Base-by-base conservation (phyloP, 2,113 vertebrate genomes). In the Phaetusa simplex region DNA sequence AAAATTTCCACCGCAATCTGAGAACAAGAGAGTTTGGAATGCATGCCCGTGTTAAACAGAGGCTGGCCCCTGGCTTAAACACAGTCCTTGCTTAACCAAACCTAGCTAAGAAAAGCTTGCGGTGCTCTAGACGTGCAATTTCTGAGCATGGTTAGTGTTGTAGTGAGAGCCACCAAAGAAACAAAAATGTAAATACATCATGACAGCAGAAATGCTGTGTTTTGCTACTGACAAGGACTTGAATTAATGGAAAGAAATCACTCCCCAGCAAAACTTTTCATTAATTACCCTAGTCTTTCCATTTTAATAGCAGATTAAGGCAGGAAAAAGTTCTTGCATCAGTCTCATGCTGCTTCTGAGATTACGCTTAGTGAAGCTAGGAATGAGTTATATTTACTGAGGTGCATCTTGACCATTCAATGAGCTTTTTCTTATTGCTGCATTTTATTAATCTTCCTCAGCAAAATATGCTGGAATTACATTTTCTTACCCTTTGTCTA, bases 51-150 rank as follows among this genome's bases (percentile, higher is more conserved):
- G 88, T 94, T 82, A 92, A 88, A 78, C 80, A 87, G 94, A 66
- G 86, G 64, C 80, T 91, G 55, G 53, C n/a, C 72, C 26, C 80
- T 67, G 83, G 32, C 72, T 24, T 94, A 96, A 96, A 95, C 64
- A 92, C 76, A 92, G 91, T 42, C 80, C 59, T 95, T 71, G 50
- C 86, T 88, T 82, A 86, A 84, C 82, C 95, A 86, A 66, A 76
- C 7, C 50, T 47, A 21, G 88, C 95, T 96, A 95, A 95, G 95
- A 96, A 96, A 96, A 96, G 93, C 81, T 79, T 89, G 77, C 0
- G 73, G 69, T 71, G 80, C 83, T 81, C 5, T 1, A 93, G 83
- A 78, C 9, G 0, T 91, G 84, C 93, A 96, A 84, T 95, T 97
- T 87, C 55, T 47, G 38, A 83, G 88, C 49, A 17, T 14, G 77